Conservation (phyloP, 2,888 invertebrate genomes). For the Sepiola atlantica region DNA sequence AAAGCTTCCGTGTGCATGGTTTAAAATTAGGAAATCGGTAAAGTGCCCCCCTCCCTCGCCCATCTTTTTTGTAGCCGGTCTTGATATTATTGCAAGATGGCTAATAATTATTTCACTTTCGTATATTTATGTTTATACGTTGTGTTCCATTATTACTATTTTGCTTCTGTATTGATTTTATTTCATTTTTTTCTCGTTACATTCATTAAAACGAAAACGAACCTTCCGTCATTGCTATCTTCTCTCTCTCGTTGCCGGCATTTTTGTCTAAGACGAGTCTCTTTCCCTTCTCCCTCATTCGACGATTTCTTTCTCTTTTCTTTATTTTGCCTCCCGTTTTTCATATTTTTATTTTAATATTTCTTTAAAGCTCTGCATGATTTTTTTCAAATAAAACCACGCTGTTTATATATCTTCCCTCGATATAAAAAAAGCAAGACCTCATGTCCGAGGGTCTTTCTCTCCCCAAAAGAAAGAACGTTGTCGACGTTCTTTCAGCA, state of each 20-base stretch:
- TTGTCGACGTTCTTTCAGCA: background rate
- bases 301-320: no score
- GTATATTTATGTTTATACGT: background rate
- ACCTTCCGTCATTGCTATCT: background rate
- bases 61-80: background rate
- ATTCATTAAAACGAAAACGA: background rate
- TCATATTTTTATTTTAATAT: background rate
- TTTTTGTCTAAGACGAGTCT: background rate
- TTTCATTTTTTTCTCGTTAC: no score
- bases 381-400: background rate
- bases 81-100: background rate
- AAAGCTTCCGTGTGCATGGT: background rate
- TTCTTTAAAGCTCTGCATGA: background rate
- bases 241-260: background rate
- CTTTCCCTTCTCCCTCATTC: background rate
- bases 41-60: background rate
- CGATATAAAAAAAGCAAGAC: background rate
- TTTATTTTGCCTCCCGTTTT: background rate
- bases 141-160: background rate
- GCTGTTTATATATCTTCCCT: background rate
- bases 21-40: background rate
- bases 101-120: background rate
- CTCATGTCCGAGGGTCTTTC: background rate
- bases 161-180: no score
- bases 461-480: background rate